Conservation (phyloP, 2,888 invertebrate species). For the Patella pellucida region DNA sequence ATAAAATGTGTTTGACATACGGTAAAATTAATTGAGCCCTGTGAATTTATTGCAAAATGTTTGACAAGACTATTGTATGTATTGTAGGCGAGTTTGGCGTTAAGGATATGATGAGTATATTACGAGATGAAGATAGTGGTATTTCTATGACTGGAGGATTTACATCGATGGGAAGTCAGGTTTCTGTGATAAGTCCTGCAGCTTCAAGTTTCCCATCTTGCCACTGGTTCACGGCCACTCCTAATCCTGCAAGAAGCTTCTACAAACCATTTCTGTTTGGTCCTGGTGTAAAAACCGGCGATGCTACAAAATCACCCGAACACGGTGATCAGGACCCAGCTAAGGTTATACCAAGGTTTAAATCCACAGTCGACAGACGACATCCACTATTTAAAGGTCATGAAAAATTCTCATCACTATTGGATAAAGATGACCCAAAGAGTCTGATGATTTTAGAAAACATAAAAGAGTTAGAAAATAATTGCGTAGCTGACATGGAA, state of each 20-base stretch:
- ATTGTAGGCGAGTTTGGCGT: no score
- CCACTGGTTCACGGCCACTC: slow-evolving; percentile 88
- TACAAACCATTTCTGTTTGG: slow-evolving; percentile 82
- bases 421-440: slow-evolving; percentile 44
- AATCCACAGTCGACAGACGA: slow-evolving; percentile 70
- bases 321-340: slow-evolving; percentile 44
- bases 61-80: no score
- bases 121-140: slow-evolving; percentile 74
- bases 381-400: slow-evolving; percentile 79
- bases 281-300: slow-evolving; percentile 44
- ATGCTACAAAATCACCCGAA: slow-evolving; percentile 75
- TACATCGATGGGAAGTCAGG: slow-evolving; percentile 71
- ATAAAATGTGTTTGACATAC: no score
- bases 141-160: slow-evolving; percentile 77
- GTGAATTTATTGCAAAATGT: no score
- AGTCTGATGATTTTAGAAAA: slow-evolving; percentile 64
- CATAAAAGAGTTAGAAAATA: slow-evolving; percentile 70
- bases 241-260: slow-evolving; percentile 81
- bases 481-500: slow-evolving; percentile 69
- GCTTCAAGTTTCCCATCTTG: slow-evolving; percentile 72
- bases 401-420: slow-evolving; percentile 70
- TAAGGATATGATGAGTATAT: slow-evolving; percentile 56
- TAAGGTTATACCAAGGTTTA: slow-evolving; percentile 61
- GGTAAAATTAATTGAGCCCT: no score
- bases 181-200: slow-evolving; percentile 75